phyloP scores from a whole-genome alignment of 2,797 vertebrate species.

The Sternotherus odoratus region DNA sequence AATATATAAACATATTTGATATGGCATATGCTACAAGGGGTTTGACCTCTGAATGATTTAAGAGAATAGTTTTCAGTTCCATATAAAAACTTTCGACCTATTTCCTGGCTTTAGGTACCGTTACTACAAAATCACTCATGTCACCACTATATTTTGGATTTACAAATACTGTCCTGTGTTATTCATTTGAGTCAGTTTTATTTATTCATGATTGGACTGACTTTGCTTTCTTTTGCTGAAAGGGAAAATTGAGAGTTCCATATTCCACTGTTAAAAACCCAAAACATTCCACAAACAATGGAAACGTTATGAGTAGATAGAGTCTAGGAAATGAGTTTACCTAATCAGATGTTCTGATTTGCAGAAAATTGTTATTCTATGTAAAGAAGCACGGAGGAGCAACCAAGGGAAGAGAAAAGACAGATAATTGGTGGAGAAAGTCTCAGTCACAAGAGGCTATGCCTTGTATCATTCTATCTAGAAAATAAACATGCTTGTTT shows the following conservation, averaged over 20 bases:
- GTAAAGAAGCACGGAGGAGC: not conserved
- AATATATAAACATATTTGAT: not conserved
- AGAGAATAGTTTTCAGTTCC: not conserved
- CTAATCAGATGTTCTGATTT: not conserved
- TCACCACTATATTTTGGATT: slow-evolving; percentile 1
- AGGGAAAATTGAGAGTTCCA: not conserved
- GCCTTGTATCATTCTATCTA: fast-evolving
- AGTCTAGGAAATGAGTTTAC: not conserved
- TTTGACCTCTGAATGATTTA: no score
- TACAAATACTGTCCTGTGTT: slow-evolving; percentile 48
- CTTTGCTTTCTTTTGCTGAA: slow-evolving; percentile 8
- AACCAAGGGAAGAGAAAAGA: not conserved
- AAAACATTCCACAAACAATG: not conserved
- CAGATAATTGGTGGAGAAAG: not conserved
- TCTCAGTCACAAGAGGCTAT: not conserved
- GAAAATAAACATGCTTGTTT: not conserved
- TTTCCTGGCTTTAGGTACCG: not conserved
- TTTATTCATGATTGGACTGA: slow-evolving; percentile 3
- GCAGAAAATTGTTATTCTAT: slow-evolving; percentile 4
- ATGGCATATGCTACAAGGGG: not conserved
- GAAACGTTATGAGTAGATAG: not conserved
- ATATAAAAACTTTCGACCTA: not conserved
- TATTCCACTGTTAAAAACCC: not conserved
- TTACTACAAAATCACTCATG: slow-evolving; percentile 34
- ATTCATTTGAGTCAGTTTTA: slow-evolving; percentile 30